Evolutionary conservation across 1,140 invertebrate species (phyloP), one percentile per base, ranked within the genome.

Genomic region (Anastrepha ludens): DNA sequence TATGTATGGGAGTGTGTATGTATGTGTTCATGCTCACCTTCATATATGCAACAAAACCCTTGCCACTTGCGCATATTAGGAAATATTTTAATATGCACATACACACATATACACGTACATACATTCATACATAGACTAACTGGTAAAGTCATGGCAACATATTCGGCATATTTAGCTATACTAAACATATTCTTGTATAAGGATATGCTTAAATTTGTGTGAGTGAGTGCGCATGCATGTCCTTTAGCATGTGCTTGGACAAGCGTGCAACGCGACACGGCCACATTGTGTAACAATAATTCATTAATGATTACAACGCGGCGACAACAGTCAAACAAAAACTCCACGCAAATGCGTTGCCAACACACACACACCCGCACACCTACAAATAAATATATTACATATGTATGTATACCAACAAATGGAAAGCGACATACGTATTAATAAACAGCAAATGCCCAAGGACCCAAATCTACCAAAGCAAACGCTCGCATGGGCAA

Each of bases 271-370:
- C 74, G 74, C 74, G 47, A 81, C 74, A 81, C 20, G 44, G 50
- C 74, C 74, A 81, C 74, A 81, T 81, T 50, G 74, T 81, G 74
- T 81, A 55, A 81, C 74, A 81, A 81, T 81, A 81, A 81, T 81
- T 81, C 74, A 81, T 81, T 81, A 81, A 81, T 55, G 74, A 81
- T 81, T 81, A 81, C 47, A 81, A 55, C 74, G 47, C 74, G 74
- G 74, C 47, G 47, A 81, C 74, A 81, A 81, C 47, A 55, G 74
- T 81, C 6, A 50, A 67, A 58, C 17, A 81, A 78, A 81, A 81
- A n/a, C 9, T 81, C 55, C n/a, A 81, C 17, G n/a, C 74, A 20
- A 81, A 81, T 58, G 74, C 67, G 67, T 74, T 74, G 41, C 67
- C 13, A n/a, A 47, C 50, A 55, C 50, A 74, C 64, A 47, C 13